These are phyloP conservation scores for Notechis scutatus DNA, from an alignment of 2,113 vertebrate genomes.

Conservation along the genomic window DNA sequence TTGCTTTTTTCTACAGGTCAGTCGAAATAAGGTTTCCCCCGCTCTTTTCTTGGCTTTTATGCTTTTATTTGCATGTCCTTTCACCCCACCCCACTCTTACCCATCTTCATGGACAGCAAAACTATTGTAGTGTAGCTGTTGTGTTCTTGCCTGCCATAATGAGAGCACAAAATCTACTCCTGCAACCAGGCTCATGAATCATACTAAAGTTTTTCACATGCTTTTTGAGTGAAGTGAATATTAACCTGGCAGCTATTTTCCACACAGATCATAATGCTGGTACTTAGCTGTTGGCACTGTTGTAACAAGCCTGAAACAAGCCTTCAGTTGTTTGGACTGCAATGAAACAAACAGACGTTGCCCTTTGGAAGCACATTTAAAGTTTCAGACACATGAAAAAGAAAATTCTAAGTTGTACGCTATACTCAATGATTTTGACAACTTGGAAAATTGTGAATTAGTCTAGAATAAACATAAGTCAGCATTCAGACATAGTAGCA, in stretches of 20 bases:
- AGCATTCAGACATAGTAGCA: neutral
- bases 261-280: neutral
- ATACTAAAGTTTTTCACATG: conserved; percentile 12
- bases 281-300: neutral
- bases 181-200: conserved; percentile 19
- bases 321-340: neutral
- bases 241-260: neutral
- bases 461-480: neutral
- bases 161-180: conserved; percentile 6
- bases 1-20: neutral
- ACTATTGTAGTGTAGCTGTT: conserved; percentile 3
- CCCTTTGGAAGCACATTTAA: neutral
- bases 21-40: conserved; percentile 15
- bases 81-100: neutral
- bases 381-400: neutral
- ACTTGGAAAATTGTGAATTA: neutral
- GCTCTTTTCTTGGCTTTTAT: neutral
- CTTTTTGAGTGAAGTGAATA: conserved; percentile 2
- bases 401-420: neutral
- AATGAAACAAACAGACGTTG: neutral
- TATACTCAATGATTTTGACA: neutral
- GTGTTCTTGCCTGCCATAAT: conserved; percentile 13
- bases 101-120: neutral
- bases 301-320: neutral
- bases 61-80: neutral